Evolutionary conservation across 2,797 vertebrate species (phyloP).

Genomic region (Triplophysa bombifrons): DNA sequence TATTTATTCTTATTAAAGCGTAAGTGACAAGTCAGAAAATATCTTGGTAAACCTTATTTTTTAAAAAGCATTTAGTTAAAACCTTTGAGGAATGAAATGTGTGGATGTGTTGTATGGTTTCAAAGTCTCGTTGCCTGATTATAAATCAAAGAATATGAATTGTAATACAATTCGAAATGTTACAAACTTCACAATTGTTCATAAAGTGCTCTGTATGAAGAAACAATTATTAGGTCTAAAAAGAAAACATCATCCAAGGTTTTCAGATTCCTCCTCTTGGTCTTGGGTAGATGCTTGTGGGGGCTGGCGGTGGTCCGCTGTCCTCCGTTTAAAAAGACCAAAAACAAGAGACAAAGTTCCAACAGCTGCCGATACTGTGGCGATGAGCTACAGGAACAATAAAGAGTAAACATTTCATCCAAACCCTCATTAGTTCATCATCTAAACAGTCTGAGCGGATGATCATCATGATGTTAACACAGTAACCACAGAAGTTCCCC

Average conservation of each 20-base stretch:
- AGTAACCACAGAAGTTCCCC: background rate
- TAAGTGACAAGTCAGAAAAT: background rate
- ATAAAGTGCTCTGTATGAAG: background rate
- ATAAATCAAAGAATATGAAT: background rate
- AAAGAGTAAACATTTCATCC: background rate
- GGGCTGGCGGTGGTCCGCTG: background rate
- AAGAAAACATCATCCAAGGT: background rate
- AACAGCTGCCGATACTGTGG: constrained; percentile 34
- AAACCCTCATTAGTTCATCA: background rate
- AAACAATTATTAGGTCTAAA: background rate
- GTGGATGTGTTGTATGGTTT: background rate
- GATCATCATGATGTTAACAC: constrained; percentile 10
- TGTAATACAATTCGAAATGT: background rate
- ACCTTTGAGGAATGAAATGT: background rate
- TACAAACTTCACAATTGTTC: background rate
- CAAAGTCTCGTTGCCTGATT: background rate
- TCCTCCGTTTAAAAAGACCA: constrained; percentile 38
- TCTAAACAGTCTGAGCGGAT: background rate
- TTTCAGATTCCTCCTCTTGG: constrained; percentile 9
- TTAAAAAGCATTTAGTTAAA: background rate
- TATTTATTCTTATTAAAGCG: background rate
- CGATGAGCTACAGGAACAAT: constrained; percentile 27
- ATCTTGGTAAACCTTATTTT: background rate
- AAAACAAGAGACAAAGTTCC: constrained; percentile 29
- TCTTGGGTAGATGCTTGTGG: constrained; percentile 16